phyloP scores from a whole-genome alignment of 2,113 vertebrate genomes.

The Uria aalge region DNA sequence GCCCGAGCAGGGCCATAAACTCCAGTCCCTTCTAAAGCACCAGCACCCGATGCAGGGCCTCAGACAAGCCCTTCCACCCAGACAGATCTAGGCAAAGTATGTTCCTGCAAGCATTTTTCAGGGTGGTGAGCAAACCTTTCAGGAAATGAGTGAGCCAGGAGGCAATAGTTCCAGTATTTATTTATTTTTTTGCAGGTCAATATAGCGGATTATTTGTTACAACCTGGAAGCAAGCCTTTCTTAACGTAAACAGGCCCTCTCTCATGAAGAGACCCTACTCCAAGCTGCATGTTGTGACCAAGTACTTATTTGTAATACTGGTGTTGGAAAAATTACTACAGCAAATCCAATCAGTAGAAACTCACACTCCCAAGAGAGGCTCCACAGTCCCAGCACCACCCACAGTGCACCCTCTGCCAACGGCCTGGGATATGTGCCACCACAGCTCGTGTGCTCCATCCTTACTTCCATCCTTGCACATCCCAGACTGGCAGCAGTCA shows the following conservation, averaged over 20 bases:
- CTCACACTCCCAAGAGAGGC: neutral
- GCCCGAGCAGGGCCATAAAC: neutral
- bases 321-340: neutral
- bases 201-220: neutral
- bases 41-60: neutral
- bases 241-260: neutral
- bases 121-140: neutral
- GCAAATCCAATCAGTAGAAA: neutral
- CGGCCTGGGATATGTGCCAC: neutral
- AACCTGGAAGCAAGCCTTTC: neutral
- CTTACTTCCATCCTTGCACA: fast-evolving
- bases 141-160: neutral
- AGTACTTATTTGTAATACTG: neutral
- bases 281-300: neutral
- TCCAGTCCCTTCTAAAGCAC: neutral
- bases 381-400: neutral
- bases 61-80: neutral
- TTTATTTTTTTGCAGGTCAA: neutral
- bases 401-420: neutral
- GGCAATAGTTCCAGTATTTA: neutral
- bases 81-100: neutral
- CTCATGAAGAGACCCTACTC: neutral
- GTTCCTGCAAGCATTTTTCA: neutral
- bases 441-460: neutral
- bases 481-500: neutral